A percentile compares a stretch with the other conserved stretches of the same genome.
phyloP scores from a whole-genome alignment of 2,113 vertebrate genomes.

The Spermophilus dauricus region DNA sequence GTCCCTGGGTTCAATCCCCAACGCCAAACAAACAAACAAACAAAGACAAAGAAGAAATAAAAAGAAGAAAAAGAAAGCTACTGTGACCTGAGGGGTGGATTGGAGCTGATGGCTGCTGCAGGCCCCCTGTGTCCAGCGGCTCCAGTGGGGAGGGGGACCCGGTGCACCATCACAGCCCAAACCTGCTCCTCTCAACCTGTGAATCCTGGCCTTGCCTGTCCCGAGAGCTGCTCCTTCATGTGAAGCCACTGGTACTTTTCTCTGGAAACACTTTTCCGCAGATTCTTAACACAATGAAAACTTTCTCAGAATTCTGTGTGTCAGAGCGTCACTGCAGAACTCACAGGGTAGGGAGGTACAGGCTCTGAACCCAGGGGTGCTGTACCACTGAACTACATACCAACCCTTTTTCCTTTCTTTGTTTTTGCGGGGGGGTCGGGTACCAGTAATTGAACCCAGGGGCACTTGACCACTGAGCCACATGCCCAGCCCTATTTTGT shows the following conservation, averaged over 20 bases:
- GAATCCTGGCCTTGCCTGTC: not conserved
- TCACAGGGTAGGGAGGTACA: not conserved
- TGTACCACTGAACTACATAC: too few relatives aligned
- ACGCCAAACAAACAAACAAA: too few relatives aligned
- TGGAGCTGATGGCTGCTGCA: too few relatives aligned
- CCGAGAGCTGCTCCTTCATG: fast-evolving
- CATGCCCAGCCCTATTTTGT: not conserved
- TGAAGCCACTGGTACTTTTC: fast-evolving
- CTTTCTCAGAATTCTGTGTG: not conserved
- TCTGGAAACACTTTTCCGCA: not conserved
- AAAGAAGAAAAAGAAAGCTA: too few relatives aligned
- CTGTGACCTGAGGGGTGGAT: too few relatives aligned
- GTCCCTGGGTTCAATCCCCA: too few relatives aligned
- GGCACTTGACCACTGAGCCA: too few relatives aligned
- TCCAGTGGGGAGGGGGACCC: not conserved
- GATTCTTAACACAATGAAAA: not conserved
- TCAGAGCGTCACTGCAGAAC: not conserved
- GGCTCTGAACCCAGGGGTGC: too few relatives aligned
- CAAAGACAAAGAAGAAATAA: too few relatives aligned
- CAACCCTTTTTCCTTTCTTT: not conserved
- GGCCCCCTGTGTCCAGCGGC: not conserved
- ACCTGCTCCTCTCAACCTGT: not conserved
- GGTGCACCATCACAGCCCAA: not conserved
- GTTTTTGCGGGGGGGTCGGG: not conserved
- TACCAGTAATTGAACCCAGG: too few relatives aligned